Evolutionary conservation across 2,113 vertebrate genomes (phyloP).

Genomic region (Protobothrops mucrosquamatus): DNA sequence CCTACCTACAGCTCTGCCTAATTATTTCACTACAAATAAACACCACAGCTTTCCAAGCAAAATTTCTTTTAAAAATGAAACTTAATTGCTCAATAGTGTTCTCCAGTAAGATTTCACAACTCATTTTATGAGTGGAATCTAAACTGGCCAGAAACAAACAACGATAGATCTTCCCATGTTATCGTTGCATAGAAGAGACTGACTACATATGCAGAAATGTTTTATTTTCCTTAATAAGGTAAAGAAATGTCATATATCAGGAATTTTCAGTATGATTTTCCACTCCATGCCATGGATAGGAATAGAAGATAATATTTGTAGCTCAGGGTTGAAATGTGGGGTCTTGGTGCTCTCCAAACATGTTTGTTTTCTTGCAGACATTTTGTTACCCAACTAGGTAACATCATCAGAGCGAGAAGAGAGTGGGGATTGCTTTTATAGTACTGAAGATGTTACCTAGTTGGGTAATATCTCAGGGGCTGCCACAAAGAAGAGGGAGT

Average conservation of each 20-base stretch:
- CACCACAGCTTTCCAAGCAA: constrained; percentile 43
- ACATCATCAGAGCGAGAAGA: not conserved
- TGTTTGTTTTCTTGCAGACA: not conserved
- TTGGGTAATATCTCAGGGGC: not conserved
- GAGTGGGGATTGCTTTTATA: not conserved
- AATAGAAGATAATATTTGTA: not conserved
- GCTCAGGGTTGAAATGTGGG: not conserved
- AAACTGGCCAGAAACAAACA: not conserved
- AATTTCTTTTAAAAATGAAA: constrained; percentile 42
- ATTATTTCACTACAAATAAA: constrained; percentile 54
- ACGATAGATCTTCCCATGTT: not conserved
- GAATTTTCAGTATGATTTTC: not conserved
- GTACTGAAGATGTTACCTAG: not conserved
- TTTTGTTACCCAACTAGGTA: not conserved
- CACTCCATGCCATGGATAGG: not conserved
- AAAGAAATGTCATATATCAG: not conserved
- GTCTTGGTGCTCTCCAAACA: not conserved
- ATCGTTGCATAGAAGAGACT: not conserved
- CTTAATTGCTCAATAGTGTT: constrained; percentile 51
- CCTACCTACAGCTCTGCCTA: constrained; percentile 50
- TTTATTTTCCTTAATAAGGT: not conserved
- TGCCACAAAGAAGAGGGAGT: too few species aligned
- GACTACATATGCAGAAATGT: not conserved
- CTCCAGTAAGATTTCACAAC: not conserved
- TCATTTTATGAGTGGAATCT: not conserved